These are phyloP conservation scores for Thunnus albacares DNA, from an alignment of 2,797 vertebrate genomes.

Conservation along the genomic window DNA sequence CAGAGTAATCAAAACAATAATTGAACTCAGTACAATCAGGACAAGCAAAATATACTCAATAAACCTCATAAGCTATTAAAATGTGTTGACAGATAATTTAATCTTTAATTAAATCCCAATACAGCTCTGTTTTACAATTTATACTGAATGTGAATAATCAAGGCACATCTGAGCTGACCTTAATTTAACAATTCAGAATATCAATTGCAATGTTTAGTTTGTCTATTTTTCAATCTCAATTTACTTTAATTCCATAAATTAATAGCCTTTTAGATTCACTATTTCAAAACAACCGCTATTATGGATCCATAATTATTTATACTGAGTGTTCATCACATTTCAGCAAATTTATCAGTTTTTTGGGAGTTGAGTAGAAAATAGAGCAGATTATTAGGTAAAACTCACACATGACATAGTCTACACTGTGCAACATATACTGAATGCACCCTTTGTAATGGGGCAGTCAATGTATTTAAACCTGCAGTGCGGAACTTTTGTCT, in stretches of 20 bases:
- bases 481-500: too few relatives aligned
- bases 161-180: constrained; percentile 5
- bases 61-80: neutral
- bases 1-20: neutral
- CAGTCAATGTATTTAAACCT: too few relatives aligned
- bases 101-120: constrained; percentile 17
- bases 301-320: neutral
- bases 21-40: constrained; percentile 2
- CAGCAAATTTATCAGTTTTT: neutral
- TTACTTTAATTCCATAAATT: neutral
- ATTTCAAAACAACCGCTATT: neutral
- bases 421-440: too few relatives aligned
- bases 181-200: constrained; percentile 2
- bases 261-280: neutral
- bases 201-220: neutral
- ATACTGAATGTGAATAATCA: neutral
- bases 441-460: too few relatives aligned
- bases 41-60: neutral
- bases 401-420: too few relatives aligned
- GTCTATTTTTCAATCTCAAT: neutral
- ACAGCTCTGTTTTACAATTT: neutral
- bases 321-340: neutral
- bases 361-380: too few relatives aligned
- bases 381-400: neutral
- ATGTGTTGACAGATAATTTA: neutral